These are phyloP conservation scores for Apostichopus leukothele DNA, from an alignment of 53 echinoderm and acorn worm genomes.

Conservation along the genomic window DNA sequence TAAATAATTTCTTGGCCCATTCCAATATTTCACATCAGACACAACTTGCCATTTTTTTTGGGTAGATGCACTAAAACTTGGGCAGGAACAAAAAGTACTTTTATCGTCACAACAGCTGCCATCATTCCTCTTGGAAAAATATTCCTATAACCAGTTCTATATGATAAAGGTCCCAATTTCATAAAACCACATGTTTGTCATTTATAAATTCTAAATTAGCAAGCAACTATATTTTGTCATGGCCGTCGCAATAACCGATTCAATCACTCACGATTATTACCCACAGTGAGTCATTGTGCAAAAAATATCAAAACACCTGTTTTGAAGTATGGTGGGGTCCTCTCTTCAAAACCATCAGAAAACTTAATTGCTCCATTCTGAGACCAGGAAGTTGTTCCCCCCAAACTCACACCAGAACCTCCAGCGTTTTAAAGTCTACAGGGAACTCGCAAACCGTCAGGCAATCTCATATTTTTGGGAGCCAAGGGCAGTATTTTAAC, in stretches of 20 bases:
- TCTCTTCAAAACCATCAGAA: not conserved
- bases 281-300: not conserved
- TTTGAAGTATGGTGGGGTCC: not conserved
- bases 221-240: not conserved
- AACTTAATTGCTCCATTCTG: not conserved
- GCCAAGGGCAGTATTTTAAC: not conserved
- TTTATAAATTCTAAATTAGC: not conserved
- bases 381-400: not conserved
- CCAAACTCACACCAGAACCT: not conserved
- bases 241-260: not conserved
- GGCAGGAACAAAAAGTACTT: too few species aligned
- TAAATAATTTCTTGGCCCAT: too few species aligned
- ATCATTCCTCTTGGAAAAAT: too few species aligned
- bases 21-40: too few species aligned
- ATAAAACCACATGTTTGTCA: not conserved
- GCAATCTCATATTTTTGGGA: not conserved
- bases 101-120: too few species aligned
- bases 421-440: not conserved
- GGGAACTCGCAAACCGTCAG: not conserved
- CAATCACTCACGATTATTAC: not conserved
- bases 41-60: too few species aligned
- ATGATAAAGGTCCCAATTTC: too few species aligned
- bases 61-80: too few species aligned
- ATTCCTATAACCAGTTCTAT: too few species aligned
- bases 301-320: not conserved